A percentile compares a stretch with the other conserved stretches of the same genome.
Evolutionary conservation across 2,797 vertebrate genomes (phyloP).

Genomic region (Cossypha polioptera): DNA sequence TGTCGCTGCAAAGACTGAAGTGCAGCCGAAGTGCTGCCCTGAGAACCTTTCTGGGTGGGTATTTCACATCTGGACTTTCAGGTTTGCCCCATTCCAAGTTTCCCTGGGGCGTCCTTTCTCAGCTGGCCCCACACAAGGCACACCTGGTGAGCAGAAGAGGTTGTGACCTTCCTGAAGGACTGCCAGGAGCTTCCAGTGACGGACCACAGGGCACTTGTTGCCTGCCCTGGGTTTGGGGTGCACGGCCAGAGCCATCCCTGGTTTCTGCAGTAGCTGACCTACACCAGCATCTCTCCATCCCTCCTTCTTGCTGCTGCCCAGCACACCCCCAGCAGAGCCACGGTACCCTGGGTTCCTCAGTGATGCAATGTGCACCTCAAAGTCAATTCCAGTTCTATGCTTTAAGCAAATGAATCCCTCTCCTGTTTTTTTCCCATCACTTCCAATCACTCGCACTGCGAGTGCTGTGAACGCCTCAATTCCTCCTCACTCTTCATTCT

Average conservation of each 20-base stretch:
- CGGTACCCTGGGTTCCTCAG: accelerated
- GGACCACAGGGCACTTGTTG: accelerated
- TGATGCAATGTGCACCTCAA: accelerated
- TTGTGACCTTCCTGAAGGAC: neutral
- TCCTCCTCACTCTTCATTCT: conserved; percentile 48
- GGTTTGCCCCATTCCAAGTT: neutral
- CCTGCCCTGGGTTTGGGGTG: accelerated
- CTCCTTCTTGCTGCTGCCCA: neutral
- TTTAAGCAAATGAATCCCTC: neutral
- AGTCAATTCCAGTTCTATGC: neutral
- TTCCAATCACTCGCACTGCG: neutral
- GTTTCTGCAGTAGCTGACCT: neutral
- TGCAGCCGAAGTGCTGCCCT: accelerated
- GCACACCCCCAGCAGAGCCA: neutral
- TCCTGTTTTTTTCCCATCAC: conserved; percentile 6
- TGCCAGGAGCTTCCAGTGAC: neutral
- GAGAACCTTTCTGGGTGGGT: neutral
- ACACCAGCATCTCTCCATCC: neutral
- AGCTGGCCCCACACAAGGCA: neutral
- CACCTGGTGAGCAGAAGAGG: neutral
- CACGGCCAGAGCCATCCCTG: accelerated
- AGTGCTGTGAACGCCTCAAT: neutral
- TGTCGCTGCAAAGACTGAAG: accelerated
- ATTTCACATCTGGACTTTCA: neutral
- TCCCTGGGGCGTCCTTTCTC: neutral